phyloP scores from a whole-genome alignment of 2,888 invertebrate genomes.

The Plebejus anna region DNA sequence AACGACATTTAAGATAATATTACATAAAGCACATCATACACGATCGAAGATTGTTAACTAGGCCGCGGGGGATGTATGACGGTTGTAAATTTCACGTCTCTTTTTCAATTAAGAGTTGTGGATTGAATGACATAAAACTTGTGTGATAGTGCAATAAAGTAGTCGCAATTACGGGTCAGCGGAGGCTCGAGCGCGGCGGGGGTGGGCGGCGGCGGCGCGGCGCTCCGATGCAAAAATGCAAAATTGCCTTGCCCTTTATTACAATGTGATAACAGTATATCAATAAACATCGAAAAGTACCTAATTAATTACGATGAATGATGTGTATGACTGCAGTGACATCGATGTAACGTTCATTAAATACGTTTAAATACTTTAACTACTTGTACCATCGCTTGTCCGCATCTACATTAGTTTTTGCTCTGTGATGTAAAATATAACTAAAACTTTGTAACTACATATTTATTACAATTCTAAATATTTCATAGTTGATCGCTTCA shows the following conservation, averaged over 20 bases:
- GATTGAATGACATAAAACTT: conserved; percentile 77
- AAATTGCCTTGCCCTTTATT: conserved; percentile 27
- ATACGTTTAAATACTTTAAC: background rate
- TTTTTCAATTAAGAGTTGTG: conserved; percentile 75
- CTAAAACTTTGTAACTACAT: background rate
- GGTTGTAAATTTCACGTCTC: conserved; percentile 73
- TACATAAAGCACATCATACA: conserved; percentile 23
- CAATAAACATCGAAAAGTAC: conserved; percentile 23
- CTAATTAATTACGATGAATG: conserved; percentile 18
- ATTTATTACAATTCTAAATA: background rate
- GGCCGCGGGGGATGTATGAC: conserved; percentile 65
- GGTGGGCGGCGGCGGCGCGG: background rate
- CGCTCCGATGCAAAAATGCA: conserved; percentile 24
- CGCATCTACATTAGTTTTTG: background rate
- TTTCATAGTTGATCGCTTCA: background rate
- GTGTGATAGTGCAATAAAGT: conserved; percentile 73
- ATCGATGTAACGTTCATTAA: conserved; percentile 1
- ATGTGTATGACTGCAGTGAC: background rate
- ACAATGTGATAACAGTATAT: conserved; percentile 27
- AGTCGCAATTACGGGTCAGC: conserved; percentile 71
- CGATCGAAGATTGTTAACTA: conserved; percentile 50
- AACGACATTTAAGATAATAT: conserved; percentile 17
- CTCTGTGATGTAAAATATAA: background rate
- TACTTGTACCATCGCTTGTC: background rate
- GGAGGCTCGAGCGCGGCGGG: conserved; percentile 45